Conservation (phyloP, 2,113 vertebrate species). For the Climacteris rufus region DNA sequence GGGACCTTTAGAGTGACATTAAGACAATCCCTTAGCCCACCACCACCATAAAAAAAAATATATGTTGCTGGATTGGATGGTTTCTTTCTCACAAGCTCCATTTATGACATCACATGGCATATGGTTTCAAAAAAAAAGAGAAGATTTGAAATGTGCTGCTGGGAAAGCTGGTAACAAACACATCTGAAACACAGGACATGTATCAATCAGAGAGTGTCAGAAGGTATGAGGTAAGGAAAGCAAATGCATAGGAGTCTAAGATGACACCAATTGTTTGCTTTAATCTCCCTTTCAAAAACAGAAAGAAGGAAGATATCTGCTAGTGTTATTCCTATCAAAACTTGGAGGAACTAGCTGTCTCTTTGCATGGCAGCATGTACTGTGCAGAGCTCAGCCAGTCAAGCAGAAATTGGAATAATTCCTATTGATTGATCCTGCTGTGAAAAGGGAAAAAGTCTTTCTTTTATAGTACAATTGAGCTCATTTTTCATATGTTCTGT, state of each 20-base stretch:
- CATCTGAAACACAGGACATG: background rate
- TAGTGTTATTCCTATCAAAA: background rate
- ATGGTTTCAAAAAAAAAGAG: background rate
- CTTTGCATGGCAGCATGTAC: background rate
- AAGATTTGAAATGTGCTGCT: background rate
- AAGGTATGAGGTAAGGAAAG: background rate
- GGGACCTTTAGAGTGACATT: background rate
- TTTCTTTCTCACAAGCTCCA: background rate
- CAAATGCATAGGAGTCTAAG: background rate
- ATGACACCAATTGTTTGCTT: background rate
- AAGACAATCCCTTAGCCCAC: background rate
- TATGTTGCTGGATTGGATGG: background rate
- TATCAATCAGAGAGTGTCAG: background rate
- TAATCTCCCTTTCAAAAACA: background rate
- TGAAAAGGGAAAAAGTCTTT: background rate
- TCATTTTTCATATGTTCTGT: background rate
- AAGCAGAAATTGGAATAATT: background rate
- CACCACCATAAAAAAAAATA: background rate
- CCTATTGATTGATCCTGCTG: background rate
- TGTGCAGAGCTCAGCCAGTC: background rate
- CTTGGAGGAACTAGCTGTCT: background rate
- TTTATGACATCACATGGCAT: background rate
- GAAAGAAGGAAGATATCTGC: background rate
- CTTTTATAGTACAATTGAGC: background rate
- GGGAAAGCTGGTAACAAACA: background rate